Base-by-base conservation (phyloP, 1,140 invertebrate species). In the Papilio aristodemus region DNA sequence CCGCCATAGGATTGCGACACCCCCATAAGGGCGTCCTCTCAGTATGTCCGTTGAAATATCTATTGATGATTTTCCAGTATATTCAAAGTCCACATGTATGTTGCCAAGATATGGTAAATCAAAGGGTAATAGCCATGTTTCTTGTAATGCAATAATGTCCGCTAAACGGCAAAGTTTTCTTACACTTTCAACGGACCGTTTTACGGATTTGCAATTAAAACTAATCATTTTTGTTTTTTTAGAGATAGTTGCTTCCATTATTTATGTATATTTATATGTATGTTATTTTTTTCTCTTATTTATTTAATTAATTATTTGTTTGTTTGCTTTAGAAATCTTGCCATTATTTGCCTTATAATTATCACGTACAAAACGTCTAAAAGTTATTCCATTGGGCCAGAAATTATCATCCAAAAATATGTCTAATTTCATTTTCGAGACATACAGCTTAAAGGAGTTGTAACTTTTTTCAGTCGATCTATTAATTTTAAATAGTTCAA, bases 131-230 rank as follows among this genome's bases (percentile, higher is more conserved):
- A 76, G 50, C 71, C 70, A 73, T 0, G 57, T 58, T 46, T 73
- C 71, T 19, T 75, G 71, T 6, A 76, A 27, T 4, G 62, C 60
- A 1, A 76, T 64, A 9, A 70, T 43, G 37, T 71, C 69, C 25
- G 36, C 66, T 57, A 38, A 32, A 36, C 36, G 46, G 46, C 27
- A 67, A 37, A 57, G 22, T 37, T 36, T 17, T 39, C 66, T 27
- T 36, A 54, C 22, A 22, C 50, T 37, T 4, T 37, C 64, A 50
- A 73, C 60, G 5, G 70, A 75, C 14, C 70, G 57, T 17, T 66
- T 71, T n/a, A 78, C 54, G 54, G 37, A 71, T 57, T 76, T 74
- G 38, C 76, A 76, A 14, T 78, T 78, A 19, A 74, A 74, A 19
- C 22, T 73, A 8, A 68, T n/a, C n/a, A n/a, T n/a, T n/a, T n/a